phyloP scores from a whole-genome alignment of 2,888 invertebrate genomes.

The Mythimna vitellina region DNA sequence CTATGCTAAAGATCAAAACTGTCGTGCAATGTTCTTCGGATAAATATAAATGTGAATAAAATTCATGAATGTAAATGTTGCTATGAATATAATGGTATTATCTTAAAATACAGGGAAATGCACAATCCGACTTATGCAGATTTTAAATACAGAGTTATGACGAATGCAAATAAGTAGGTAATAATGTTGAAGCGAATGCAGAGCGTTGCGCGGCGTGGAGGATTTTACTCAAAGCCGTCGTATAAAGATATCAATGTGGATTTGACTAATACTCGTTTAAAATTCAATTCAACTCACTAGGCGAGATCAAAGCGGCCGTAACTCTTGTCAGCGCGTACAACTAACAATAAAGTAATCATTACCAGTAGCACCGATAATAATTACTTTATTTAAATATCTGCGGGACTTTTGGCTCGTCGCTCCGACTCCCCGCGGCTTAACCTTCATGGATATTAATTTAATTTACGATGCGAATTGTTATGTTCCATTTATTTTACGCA shows the following conservation, averaged over 20 bases:
- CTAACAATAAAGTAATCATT: slow-evolving; percentile 77
- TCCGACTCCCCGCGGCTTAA: slow-evolving; percentile 59
- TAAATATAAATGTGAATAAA: slow-evolving; percentile 54
- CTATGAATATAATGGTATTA: slow-evolving; percentile 49
- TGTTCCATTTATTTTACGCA: slow-evolving; percentile 72
- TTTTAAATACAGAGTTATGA: slow-evolving; percentile 67
- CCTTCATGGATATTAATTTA: slow-evolving; percentile 74
- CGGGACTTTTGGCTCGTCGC: slow-evolving; percentile 67
- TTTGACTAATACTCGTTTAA: slow-evolving; percentile 73
- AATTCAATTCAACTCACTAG: slow-evolving; percentile 76
- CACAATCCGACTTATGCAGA: slow-evolving; percentile 49
- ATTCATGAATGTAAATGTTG: slow-evolving; percentile 62
- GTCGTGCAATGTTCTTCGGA: slow-evolving; percentile 41
- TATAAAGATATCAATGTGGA: slow-evolving; percentile 82
- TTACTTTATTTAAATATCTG: slow-evolving; percentile 70
- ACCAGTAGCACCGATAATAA: slow-evolving; percentile 66
- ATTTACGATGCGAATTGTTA: slow-evolving; percentile 73
- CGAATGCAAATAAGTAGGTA: slow-evolving; percentile 63
- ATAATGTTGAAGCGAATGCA: slow-evolving; percentile 62
- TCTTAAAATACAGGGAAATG: slow-evolving; percentile 55
- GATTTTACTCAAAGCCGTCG: slow-evolving; percentile 65
- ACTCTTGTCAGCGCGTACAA: slow-evolving; percentile 75
- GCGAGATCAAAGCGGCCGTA: slow-evolving; percentile 81
- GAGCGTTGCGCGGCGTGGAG: slow-evolving; percentile 16
- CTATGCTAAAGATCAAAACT: slow-evolving; percentile 45